A percentile compares a stretch with the other conserved stretches of the same genome.
phyloP scores from a whole-genome alignment of 2,888 invertebrate genomes.

The Cataglyphis rosenhaueri region DNA sequence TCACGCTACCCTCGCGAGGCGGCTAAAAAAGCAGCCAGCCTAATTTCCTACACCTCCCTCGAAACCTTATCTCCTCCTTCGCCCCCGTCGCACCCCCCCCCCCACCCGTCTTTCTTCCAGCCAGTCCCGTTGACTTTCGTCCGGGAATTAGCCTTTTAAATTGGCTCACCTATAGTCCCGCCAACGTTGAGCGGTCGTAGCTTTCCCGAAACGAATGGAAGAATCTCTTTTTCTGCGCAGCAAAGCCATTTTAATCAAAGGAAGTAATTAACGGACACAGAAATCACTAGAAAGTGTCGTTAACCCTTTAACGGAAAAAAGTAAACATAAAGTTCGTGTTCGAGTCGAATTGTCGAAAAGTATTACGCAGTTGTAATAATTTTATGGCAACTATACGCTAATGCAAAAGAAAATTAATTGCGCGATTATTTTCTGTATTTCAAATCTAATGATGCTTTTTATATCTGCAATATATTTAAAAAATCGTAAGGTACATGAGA shows the following conservation, averaged over 20 bases:
- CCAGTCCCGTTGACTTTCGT: conserved; percentile 74
- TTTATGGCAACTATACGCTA: background rate
- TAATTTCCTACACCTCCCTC: conserved; percentile 78
- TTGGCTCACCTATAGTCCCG: conserved; percentile 81
- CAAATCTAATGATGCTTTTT: background rate
- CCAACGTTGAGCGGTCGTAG: conserved; percentile 29
- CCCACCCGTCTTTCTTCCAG: conserved; percentile 42
- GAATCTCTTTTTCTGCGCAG: background rate
- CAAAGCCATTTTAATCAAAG: background rate
- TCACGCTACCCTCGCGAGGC: conserved; percentile 74
- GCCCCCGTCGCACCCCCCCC: background rate
- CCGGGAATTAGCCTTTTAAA: conserved; percentile 85
- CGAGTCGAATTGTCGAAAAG: background rate
- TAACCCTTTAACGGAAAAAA: conserved; percentile 29
- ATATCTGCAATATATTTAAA: background rate
- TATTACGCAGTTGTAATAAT: background rate
- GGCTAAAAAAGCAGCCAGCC: conserved; percentile 78
- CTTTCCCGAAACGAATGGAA: conserved; percentile 19
- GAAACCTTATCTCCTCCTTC: conserved; percentile 43
- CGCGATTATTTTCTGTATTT: background rate
- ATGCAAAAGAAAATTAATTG: background rate
- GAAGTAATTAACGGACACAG: conserved; percentile 27
- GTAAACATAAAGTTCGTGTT: background rate
- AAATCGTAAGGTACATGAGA: background rate
- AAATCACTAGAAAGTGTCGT: conserved; percentile 25